Conservation (phyloP, 2,888 invertebrate species). For the Lycocerus yunnanus region DNA sequence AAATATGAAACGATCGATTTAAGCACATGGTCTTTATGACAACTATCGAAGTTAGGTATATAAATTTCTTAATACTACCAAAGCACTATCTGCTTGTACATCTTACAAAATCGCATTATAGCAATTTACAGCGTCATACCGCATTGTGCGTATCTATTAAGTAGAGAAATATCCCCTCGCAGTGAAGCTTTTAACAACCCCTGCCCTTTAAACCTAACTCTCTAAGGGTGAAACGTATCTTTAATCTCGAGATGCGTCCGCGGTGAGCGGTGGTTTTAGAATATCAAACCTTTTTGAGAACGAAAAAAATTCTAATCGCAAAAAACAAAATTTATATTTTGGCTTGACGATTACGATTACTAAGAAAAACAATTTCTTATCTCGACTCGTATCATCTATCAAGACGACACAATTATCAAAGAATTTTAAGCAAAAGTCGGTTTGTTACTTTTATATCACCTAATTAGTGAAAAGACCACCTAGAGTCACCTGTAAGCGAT, state of each 20-base stretch:
- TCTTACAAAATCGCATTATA: constrained; percentile 38
- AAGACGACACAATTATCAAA: constrained; percentile 22
- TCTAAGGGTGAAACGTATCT: constrained; percentile 37
- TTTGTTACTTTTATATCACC: constrained; percentile 30
- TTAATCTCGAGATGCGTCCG: constrained; percentile 38
- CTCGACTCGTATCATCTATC: constrained; percentile 15
- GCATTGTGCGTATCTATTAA: constrained; percentile 35
- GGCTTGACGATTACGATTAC: constrained; percentile 8
- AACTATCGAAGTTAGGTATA: not conserved
- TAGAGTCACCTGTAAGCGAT: constrained; percentile 20
- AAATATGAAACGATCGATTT: not conserved
- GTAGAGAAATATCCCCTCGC: constrained; percentile 32
- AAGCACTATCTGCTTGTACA: constrained; percentile 13
- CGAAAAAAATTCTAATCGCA: constrained; percentile 1
- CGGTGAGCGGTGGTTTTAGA: constrained; percentile 23
- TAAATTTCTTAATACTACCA: constrained; percentile 4
- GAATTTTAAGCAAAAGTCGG: constrained; percentile 29
- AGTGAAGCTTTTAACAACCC: constrained; percentile 38
- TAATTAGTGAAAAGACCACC: constrained; percentile 39
- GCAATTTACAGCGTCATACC: constrained; percentile 39
- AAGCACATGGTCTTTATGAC: not conserved
- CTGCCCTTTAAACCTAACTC: constrained; percentile 36
- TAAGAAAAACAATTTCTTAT: constrained; percentile 14
- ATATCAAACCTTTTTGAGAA: constrained; percentile 18
- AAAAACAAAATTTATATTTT: constrained; percentile 16